Conservation (phyloP, 2,888 invertebrate genomes). For the Heliconius sara region DNA sequence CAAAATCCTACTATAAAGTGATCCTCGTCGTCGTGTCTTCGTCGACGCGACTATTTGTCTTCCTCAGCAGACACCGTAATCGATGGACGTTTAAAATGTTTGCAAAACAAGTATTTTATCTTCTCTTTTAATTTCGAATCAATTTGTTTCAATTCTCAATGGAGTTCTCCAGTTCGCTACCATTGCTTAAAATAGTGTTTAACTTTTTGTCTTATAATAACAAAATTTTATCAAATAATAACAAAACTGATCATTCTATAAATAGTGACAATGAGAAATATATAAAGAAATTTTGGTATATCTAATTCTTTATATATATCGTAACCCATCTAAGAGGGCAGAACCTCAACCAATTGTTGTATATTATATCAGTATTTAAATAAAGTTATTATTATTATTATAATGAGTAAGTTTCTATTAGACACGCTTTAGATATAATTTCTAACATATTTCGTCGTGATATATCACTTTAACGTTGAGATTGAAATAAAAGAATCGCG, state of each 20-base stretch:
- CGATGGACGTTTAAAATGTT: not conserved
- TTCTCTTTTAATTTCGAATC: not conserved
- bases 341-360: no score
- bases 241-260: no score
- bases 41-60: not conserved
- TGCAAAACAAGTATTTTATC: not conserved
- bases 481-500: conserved; percentile 17
- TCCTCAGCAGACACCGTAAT: not conserved
- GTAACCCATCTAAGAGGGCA: no score
- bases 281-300: no score
- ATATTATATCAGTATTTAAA: no score
- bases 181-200: no score
- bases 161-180: not conserved
- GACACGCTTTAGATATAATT: not conserved
- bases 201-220: no score
- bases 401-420: not conserved
- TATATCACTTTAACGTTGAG: conserved; percentile 13
- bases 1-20: not conserved
- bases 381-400: no score
- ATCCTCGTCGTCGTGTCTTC: not conserved
- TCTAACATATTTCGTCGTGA: not conserved
- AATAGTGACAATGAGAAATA: no score
- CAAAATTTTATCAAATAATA: no score
- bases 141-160: not conserved
- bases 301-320: not conserved